Evolutionary conservation across 2,888 invertebrate genomes (phyloP), one percentile per base, ranked within the genome.

Genomic region (Drosophila atripex): DNA sequence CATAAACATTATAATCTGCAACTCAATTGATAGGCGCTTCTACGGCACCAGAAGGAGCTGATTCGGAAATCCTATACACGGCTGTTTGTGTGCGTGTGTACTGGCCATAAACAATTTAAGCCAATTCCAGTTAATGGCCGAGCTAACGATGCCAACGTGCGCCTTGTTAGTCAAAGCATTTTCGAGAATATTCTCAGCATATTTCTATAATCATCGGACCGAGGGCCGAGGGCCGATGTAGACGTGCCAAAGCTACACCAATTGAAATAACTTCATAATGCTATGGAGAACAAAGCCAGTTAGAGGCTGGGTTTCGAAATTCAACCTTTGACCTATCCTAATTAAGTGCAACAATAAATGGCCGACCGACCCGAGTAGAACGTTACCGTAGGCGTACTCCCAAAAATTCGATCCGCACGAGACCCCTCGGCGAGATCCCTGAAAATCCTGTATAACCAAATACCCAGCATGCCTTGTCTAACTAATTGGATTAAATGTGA

Each of bases 401-500:
- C 12, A n/a, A 64, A 23, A 43, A 65, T 46, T 46, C 55, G 55
- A 65, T 68, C 69, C 66, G 66, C 64, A 64, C 64, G 64, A 64
- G 64, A 65, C 64, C 38, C 39, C 39, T 14, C 35, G 12, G 35
- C 32, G 43, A 16, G 51, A 28, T 60, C 60, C 43, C 45, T 35
- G 1, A 14, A 35, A 58, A 45, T 25, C 32, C 60, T 14, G 9
- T 39, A 32, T 16, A 23, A 30, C 45, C 35, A 2, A n/a, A 28
- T 23, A 4, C 53, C 64, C 64, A 65, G 12, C 46, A 23, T 47
- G 58, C 32, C 82, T 87, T 82, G 82, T 82, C 68, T 66, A 82
- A 82, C 82, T 82, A 82, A 82, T 82, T 82, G 82, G 82, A 82
- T 82, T 82, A 82, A 69, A 75, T 47, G 82, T 82, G 85, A 87